A percentile compares a stretch with the other conserved stretches of the same genome.
Conservation (phyloP, 2,888 invertebrate genomes). For the Trichopoda pennipes region DNA sequence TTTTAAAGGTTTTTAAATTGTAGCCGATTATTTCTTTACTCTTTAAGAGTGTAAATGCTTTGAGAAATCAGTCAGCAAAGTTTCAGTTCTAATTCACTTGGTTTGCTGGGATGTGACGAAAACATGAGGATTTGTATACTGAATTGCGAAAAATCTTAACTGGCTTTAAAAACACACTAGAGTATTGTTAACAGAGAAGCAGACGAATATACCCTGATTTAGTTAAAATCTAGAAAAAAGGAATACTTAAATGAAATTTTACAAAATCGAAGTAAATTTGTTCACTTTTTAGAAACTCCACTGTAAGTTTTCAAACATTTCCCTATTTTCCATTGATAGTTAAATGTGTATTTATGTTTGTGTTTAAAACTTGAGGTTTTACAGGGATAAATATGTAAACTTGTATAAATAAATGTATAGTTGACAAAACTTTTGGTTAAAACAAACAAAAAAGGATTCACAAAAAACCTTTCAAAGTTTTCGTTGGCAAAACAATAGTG, state of each 20-base stretch:
- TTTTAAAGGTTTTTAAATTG: too few species aligned
- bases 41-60: too few species aligned
- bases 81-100: too few species aligned
- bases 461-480: conserved; percentile 44
- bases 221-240: not conserved
- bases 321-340: conserved; percentile 45
- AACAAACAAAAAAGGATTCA: conserved; percentile 33
- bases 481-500: conserved; percentile 52
- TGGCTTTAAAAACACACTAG: conserved; percentile 55
- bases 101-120: conserved; percentile 24
- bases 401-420: conserved; percentile 25
- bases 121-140: conserved; percentile 20
- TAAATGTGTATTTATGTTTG: conserved; percentile 66
- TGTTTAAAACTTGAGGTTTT: conserved; percentile 67
- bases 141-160: conserved; percentile 51
- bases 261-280: not conserved
- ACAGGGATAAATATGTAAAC: conserved; percentile 59
- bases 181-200: conserved; percentile 14
- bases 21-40: too few species aligned
- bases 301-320: conserved; percentile 8
- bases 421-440: conserved; percentile 62
- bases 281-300: not conserved
- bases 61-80: too few species aligned
- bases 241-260: not conserved
- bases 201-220: conserved; percentile 7